Base-by-base conservation (phyloP, 2,797 vertebrate species). In the Tauraco hartlaubi region DNA sequence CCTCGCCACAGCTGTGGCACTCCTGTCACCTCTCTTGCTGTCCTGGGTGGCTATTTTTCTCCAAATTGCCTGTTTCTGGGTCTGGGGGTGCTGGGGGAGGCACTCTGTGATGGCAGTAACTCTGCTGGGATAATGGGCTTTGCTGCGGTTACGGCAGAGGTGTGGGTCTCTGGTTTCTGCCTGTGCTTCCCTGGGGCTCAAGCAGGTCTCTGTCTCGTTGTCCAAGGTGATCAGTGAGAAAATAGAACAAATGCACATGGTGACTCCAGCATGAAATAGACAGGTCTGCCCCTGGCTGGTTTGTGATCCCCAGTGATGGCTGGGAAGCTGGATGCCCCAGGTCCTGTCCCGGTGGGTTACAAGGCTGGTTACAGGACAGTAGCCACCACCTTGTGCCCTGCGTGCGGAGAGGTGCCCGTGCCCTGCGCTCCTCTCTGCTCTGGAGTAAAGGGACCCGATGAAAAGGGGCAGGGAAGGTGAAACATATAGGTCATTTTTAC, bases 301-400 rank as follows among this genome's bases (percentile, higher is more conserved):
- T 75, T 73, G 39, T 46, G 25, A 52, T 59, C 35, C 29, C 25
- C 48, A 28, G 69, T 26, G 48, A 51, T 25, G 46, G 35, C 39
- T 67, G 64, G 71, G 64, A 63, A 84, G 26, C 14, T 4, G 1
- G 21, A 62, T 49, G 20, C 3, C 35, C 21, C 2, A 2, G 18
- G 11, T 64, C 7, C 31, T 23, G 2, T 63, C 28, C 29, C 3
- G 1, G 16, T 4, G 5, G 0, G 2, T 21, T 25, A 25, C 4
- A 1, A n/a, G 29, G 35, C 52, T 74, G 63, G 7, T 33, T 43
- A 61, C 9, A 7, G 44, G 41, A 54, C 0, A 2, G 63, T 48
- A 74, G 39, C 46, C 54, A 55, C 6, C 26, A 64, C 28, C 12
- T 20, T 33, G 18, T 41, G 33, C 22, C 10, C 59, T 55, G 52